Percentiles rank a stretch among this genome's conserved stretches.
Conservation (phyloP, 2,113 vertebrate species). For the Brachypteracias leptosomus region DNA sequence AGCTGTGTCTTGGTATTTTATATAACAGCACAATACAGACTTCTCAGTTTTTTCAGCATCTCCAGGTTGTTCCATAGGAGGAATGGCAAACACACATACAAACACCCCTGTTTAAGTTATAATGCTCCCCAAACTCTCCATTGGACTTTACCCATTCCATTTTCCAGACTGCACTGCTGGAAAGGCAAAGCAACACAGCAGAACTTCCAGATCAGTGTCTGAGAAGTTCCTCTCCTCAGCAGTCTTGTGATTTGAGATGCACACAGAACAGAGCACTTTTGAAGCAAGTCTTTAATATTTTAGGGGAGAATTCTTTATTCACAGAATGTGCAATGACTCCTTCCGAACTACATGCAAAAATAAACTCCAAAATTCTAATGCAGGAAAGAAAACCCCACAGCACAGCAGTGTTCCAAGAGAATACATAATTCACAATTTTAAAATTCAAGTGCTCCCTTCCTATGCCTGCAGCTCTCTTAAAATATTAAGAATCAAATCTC, state of each 20-base stretch:
- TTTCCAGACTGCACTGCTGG: not conserved
- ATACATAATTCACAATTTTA: constrained; percentile 58
- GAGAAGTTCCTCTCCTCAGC: not conserved
- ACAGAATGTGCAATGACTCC: not conserved
- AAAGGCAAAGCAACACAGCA: not conserved
- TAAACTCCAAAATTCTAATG: constrained; percentile 4
- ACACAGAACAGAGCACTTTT: constrained; percentile 23
- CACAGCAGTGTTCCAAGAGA: constrained; percentile 5
- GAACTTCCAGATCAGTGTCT: not conserved
- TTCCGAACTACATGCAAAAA: not conserved
- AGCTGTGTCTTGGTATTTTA: not conserved
- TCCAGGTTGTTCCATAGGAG: not conserved
- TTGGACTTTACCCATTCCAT: not conserved
- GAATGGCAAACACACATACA: not conserved
- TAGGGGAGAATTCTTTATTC: constrained; percentile 44
- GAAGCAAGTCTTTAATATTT: constrained; percentile 47
- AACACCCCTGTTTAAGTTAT: not conserved
- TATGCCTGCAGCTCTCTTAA: constrained; percentile 66
- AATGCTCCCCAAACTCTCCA: not conserved
- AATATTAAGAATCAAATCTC: constrained; percentile 77
- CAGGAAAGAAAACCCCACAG: not conserved
- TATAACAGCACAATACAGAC: not conserved
- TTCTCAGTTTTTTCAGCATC: not conserved
- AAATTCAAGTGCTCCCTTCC: constrained; percentile 32
- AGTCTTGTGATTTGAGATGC: constrained; percentile 40